phyloP scores from a whole-genome alignment of 2,888 invertebrate species.

The Amiota minor region DNA sequence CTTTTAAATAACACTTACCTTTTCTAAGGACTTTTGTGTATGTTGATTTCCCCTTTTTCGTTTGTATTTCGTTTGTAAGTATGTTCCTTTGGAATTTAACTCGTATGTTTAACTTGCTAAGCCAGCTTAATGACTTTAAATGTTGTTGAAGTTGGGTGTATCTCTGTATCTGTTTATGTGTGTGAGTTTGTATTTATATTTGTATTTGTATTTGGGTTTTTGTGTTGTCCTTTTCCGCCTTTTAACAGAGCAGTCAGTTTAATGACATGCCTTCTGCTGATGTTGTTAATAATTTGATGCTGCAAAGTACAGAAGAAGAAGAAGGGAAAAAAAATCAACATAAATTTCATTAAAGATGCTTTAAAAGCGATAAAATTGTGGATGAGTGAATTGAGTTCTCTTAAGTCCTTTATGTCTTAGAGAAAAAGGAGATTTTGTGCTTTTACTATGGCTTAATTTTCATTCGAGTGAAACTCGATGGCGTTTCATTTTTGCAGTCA shows the following conservation, averaged over 20 bases:
- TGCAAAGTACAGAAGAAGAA: not conserved
- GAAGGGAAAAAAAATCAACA: not conserved
- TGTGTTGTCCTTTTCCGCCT: slow-evolving; percentile 3
- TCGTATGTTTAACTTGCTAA: slow-evolving; percentile 1
- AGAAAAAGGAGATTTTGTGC: not conserved
- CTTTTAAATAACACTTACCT: not conserved
- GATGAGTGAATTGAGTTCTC: not conserved
- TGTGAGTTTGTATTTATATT: too few relatives aligned
- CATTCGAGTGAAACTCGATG: slow-evolving; percentile 35
- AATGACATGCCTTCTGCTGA: not conserved
- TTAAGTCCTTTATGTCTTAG: too few relatives aligned
- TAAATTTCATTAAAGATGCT: slow-evolving; percentile 25
- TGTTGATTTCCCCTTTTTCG: not conserved
- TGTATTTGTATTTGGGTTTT: not conserved
- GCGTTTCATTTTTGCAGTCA: slow-evolving; percentile 62
- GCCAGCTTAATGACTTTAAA: slow-evolving; percentile 2
- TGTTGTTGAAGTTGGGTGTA: not conserved
- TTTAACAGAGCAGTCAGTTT: slow-evolving; percentile 1
- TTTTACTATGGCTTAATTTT: slow-evolving; percentile 48
- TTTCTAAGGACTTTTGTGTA: not conserved
- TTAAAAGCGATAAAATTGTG: slow-evolving; percentile 11
- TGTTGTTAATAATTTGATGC: not conserved
- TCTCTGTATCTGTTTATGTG: too few relatives aligned
- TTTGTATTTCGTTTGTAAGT: too few relatives aligned
- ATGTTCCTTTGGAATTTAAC: too few relatives aligned